Conservation (phyloP, 2,888 invertebrate genomes). For the Liodrosophila aerea region DNA sequence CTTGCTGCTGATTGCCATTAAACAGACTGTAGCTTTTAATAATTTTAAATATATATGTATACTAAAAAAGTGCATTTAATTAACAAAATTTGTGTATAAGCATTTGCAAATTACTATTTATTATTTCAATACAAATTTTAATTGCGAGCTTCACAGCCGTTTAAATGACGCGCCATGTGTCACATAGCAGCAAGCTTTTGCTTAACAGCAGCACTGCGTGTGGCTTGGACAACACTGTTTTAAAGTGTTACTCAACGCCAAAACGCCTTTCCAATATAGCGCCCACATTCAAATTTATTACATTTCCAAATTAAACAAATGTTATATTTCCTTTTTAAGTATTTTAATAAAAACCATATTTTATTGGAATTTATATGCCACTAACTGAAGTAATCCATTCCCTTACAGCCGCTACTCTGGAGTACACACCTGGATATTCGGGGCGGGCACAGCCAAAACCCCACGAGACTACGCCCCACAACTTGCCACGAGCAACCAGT, state of each 20-base stretch:
- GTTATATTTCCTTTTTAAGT: too few relatives aligned
- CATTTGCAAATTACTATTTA: too few relatives aligned
- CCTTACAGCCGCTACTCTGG: constrained; percentile 70
- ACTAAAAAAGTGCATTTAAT: too few relatives aligned
- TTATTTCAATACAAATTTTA: too few relatives aligned
- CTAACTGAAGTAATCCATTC: constrained; percentile 66
- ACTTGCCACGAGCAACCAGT: constrained; percentile 50
- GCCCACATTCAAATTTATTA: constrained; percentile 1
- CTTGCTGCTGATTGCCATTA: too few relatives aligned
- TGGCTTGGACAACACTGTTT: too few relatives aligned
- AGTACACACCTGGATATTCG: constrained; percentile 76
- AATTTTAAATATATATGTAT: too few relatives aligned
- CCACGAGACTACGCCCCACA: constrained; percentile 80
- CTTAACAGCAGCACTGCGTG: too few relatives aligned
- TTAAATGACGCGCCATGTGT: not conserved
- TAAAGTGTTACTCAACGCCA: not conserved
- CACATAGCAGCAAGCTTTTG: constrained; percentile 7
- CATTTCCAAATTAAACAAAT: not conserved
- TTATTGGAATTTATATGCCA: constrained; percentile 31
- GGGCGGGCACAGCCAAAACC: constrained; percentile 79
- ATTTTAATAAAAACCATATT: too few relatives aligned
- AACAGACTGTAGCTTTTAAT: too few relatives aligned
- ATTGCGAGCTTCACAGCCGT: too few relatives aligned
- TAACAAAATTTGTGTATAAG: too few relatives aligned
- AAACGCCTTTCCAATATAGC: not conserved